Percentiles rank a stretch among this genome's conserved stretches.
These are phyloP conservation scores for Latheticus oryzae DNA, from an alignment of 2,888 invertebrate species.

Conservation along the genomic window DNA sequence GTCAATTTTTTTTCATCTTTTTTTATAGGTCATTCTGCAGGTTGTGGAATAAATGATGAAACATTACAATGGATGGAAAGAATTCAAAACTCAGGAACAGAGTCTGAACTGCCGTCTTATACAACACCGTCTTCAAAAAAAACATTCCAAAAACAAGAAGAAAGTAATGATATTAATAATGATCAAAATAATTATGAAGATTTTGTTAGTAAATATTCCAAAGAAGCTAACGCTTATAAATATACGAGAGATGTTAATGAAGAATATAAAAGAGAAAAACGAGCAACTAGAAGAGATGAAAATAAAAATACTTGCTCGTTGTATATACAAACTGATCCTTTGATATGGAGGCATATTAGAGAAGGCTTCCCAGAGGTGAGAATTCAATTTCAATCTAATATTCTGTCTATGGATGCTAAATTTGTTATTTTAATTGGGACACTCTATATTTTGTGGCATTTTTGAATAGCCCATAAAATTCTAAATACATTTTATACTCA, in stretches of 20 bases:
- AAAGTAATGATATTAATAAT: constrained; percentile 31
- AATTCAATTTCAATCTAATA: constrained; percentile 44
- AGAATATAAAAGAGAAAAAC: constrained; percentile 53
- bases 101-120: constrained; percentile 64
- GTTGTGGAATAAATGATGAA: constrained; percentile 90
- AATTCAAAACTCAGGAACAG: constrained; percentile 82
- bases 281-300: constrained; percentile 74
- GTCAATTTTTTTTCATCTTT: constrained; percentile 7
- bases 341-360: constrained; percentile 95
- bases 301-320: constrained; percentile 92
- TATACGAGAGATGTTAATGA: constrained; percentile 83
- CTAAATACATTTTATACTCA: too few species aligned
- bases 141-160: constrained; percentile 47
- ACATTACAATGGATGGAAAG: constrained; percentile 93
- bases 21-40: constrained; percentile 79
- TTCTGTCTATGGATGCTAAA: too few species aligned
- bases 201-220: constrained; percentile 80
- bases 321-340: constrained; percentile 97
- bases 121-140: constrained; percentile 46
- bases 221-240: constrained; percentile 83
- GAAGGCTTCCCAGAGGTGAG: constrained; percentile 84
- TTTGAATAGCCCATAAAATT: too few species aligned
- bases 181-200: constrained; percentile 59
- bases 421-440: too few species aligned
- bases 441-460: too few species aligned